Evolutionary conservation across 92 coral and sea anemone genomes (phyloP), one percentile per base, ranked within the genome.

Genomic region (Epizoanthus ramosus): DNA sequence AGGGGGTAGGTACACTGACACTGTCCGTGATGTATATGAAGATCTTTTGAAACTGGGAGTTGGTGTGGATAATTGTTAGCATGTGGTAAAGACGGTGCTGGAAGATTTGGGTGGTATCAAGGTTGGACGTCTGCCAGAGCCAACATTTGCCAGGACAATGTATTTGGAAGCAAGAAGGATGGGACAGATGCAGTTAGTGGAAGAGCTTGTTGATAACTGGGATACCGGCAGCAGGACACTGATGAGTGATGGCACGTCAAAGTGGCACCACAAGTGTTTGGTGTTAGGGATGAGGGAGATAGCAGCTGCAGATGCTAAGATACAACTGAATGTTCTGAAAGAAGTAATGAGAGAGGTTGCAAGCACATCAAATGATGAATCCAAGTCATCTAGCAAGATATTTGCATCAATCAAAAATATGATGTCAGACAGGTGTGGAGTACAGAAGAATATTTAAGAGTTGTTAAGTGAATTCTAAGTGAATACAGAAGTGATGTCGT

Each of bases 211-310:
- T 0, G 14, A 22, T 14, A 18, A 82, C 1, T 33, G 39, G 68
- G 53, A 59, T 6, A 12, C 28, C 4, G 60, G 39, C 13, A 33
- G 37, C 70, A 59, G 70, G n/a, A 79, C 83, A 5, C 24, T 79
- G 23, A 6, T 41, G 8, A 63, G 83, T 63, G 73, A 79, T 61
- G 83, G 72, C 0, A 63, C 83, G 17, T 57, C 61, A 13, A 79
- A 79, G 17, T 60, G 37, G 56, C 71, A 67, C 18, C 70, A 79
- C 83, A 57, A 63, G 19, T 23, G n/a, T 5, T 9, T 37, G n/a
- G 75, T 80, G 25, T 25, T 64, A 8, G 84, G 84, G 4, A 60
- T 80, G 59, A 80, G 84, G 37, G 84, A 63, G 8, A 58, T 80
- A 10, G 43, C 61, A 8, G 74, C 53, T 5, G 84, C 63, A 18